Evolutionary conservation across 2,113 vertebrate species (phyloP).

Genomic region (Pleuronectes platessa): DNA sequence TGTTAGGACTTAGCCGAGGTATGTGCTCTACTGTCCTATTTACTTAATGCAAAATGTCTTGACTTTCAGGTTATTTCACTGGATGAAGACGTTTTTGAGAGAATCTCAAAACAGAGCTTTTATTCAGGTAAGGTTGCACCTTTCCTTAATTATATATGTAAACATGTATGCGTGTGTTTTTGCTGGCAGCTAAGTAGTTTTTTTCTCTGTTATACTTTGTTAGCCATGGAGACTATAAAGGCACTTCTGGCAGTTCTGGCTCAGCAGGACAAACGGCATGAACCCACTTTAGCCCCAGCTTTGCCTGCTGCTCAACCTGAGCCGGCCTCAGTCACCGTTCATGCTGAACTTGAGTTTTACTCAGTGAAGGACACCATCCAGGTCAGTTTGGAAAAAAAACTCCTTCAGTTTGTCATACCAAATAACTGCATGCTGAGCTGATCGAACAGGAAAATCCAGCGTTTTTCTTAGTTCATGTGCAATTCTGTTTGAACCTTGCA

Average conservation of each 20-base stretch:
- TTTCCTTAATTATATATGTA: background rate
- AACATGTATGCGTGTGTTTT: background rate
- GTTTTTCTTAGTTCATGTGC: too few relatives aligned
- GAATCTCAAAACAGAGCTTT: constrained; percentile 41
- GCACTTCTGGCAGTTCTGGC: background rate
- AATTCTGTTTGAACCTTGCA: too few relatives aligned
- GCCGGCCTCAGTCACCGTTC: background rate
- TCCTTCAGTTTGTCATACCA: too few relatives aligned
- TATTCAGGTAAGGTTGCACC: constrained; percentile 16
- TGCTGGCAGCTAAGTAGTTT: background rate
- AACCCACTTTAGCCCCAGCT: background rate
- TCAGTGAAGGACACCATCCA: background rate
- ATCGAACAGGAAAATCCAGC: too few relatives aligned
- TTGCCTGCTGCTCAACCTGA: background rate
- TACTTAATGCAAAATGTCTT: too few relatives aligned
- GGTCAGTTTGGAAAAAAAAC: constrained; percentile 8
- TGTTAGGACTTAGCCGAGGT: too few relatives aligned
- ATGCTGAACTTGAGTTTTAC: background rate
- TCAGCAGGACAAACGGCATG: background rate
- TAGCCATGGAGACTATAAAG: constrained; percentile 21
- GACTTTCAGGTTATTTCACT: constrained; percentile 47
- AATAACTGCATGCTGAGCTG: too few relatives aligned
- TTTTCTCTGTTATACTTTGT: background rate
- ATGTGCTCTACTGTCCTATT: too few relatives aligned
- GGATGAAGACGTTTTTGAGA: constrained; percentile 19